Conservation (phyloP, 2,888 invertebrate genomes). For the Agrochola lota region DNA sequence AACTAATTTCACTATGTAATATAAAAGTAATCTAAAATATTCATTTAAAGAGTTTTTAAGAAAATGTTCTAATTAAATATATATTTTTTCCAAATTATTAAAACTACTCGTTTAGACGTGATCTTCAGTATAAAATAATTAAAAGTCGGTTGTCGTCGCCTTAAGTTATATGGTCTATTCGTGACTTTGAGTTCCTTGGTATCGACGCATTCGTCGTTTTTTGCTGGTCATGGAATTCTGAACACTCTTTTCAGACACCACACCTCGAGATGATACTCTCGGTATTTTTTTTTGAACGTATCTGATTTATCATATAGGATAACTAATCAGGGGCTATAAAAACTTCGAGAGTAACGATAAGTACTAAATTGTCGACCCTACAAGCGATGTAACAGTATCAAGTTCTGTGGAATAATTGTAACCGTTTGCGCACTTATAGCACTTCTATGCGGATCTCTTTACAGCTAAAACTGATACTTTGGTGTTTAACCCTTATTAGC, state of each 20-base stretch:
- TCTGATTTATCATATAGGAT: neutral
- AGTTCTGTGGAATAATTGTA: slow-evolving; percentile 57
- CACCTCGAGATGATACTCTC: too few species aligned
- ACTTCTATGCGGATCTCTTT: slow-evolving; percentile 78
- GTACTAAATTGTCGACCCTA: neutral
- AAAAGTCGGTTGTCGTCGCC: too few species aligned
- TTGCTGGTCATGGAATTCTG: neutral
- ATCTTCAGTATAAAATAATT: too few species aligned
- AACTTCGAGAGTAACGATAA: too few species aligned
- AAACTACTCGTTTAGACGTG: too few species aligned
- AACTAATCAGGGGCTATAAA: neutral
- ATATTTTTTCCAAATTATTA: too few species aligned
- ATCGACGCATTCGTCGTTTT: neutral
- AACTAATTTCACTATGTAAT: too few species aligned
- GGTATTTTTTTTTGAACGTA: neutral
- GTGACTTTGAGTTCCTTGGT: neutral
- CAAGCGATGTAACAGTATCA: slow-evolving; percentile 26
- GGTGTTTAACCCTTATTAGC: slow-evolving; percentile 73
- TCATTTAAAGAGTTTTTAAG: too few species aligned
- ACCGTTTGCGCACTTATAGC: slow-evolving; percentile 78
- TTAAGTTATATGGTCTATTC: neutral
- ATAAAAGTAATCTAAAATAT: too few species aligned
- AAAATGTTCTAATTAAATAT: too few species aligned
- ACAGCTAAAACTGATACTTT: slow-evolving; percentile 75
- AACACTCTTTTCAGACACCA: neutral